Conservation (phyloP, 2,888 invertebrate genomes). For the Allolobophora icterica region DNA sequence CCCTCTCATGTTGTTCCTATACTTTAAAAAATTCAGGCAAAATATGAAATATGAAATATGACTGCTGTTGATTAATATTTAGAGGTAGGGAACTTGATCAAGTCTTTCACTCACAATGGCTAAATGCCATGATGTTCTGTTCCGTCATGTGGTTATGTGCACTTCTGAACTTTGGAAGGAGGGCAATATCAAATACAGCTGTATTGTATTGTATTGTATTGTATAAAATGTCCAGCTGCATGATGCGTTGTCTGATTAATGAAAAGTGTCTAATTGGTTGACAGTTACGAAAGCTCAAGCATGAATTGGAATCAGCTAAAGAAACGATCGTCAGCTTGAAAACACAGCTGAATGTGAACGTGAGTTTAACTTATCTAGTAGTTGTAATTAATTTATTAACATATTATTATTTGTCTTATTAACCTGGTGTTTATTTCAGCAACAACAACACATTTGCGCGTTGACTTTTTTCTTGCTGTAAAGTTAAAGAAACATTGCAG, state of each 20-base stretch:
- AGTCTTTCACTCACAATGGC: too few relatives aligned
- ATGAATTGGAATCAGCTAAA: slow-evolving; percentile 30
- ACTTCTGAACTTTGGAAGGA: too few relatives aligned
- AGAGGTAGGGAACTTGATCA: too few relatives aligned
- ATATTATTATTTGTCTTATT: not conserved
- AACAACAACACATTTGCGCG: not conserved
- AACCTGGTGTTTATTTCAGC: not conserved
- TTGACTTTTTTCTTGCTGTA: not conserved
- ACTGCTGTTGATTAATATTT: too few relatives aligned
- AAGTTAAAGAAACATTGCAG: not conserved
- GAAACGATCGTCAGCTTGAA: slow-evolving; percentile 26
- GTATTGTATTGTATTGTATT: too few relatives aligned
- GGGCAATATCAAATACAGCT: too few relatives aligned
- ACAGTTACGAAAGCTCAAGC: slow-evolving; percentile 29
- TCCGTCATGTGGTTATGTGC: too few relatives aligned
- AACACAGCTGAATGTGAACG: slow-evolving; percentile 32
- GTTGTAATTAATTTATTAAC: slow-evolving; percentile 1
- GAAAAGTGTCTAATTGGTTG: slow-evolving; percentile 14
- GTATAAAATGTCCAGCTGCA: too few relatives aligned
- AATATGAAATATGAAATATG: too few relatives aligned
- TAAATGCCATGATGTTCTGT: too few relatives aligned
- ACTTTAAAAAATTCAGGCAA: too few relatives aligned
- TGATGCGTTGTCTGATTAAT: not conserved
- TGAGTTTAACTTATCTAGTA: not conserved
- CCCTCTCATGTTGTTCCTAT: too few relatives aligned